Base-by-base conservation (phyloP, 2,888 invertebrate species). In the Drosophila picticornis region DNA sequence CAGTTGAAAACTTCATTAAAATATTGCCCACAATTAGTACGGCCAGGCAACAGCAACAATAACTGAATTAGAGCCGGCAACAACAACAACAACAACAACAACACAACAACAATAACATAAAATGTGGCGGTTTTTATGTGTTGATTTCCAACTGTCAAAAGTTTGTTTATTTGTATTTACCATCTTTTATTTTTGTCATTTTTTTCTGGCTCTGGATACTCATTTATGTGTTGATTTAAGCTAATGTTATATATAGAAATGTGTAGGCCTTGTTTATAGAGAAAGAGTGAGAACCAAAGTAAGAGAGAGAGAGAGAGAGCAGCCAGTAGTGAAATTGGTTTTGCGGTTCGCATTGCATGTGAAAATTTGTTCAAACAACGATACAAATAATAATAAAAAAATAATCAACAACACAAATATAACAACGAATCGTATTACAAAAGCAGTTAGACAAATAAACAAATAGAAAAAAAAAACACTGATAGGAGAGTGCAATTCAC, bases 381-480 rank as follows among this genome's bases (percentile, higher is more conserved):
- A 72, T 60, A 72, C 72, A 82, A 81, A 83, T 71, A 84, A 90
- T 83, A 90, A 86, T 83, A 90, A 88, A 75, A 83, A 85, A 77
- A 81, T 86, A 86, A 88, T 90, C 87, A 87, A 86, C 90, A 73
- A 68, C 62, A 70, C 75, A 77, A 88, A 88, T 81, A 84, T 67
- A 77, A 79, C 76, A 83, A 67, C 80, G 86, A 88, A 80, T 86
- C 76, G 71, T 79, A 83, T 86, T 82, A 86, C 90, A 86, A 87
- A 81, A 80, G 88, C 89, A 86, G 89, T 83, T 90, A 88, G 87
- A 55, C 84, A 83, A 80, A 83, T 72, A 90, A 88, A 80, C 75
- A 85, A 80, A 80, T 48, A 63, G 68, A 55, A 50, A 40, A 48
- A 51, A 36, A 55, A 19, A 52, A n/a, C 2, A 36, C 19, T 46